These are phyloP conservation scores for Thymelicus sylvestris DNA, from an alignment of 2,888 invertebrate species.

Conservation along the genomic window DNA sequence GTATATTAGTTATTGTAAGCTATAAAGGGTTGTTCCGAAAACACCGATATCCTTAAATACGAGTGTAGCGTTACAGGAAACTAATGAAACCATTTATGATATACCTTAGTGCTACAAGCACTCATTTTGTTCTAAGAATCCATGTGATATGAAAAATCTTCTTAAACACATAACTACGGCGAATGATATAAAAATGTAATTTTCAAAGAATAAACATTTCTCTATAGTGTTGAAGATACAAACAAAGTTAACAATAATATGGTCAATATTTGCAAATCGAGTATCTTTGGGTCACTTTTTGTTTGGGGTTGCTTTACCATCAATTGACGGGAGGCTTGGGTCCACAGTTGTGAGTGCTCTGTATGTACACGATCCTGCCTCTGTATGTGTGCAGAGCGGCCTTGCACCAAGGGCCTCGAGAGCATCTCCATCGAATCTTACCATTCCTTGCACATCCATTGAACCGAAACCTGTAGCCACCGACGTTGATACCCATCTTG, in stretches of 20 bases:
- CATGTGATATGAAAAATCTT: neutral
- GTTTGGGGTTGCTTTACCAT: neutral
- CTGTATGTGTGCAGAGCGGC: constrained; percentile 77
- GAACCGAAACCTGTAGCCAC: constrained; percentile 76
- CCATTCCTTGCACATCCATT: constrained; percentile 79
- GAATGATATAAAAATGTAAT: neutral
- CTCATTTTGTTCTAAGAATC: neutral
- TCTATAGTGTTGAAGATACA: neutral
- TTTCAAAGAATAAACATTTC: neutral
- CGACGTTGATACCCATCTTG: constrained; percentile 80
- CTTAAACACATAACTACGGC: neutral
- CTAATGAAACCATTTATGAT: too few species aligned
- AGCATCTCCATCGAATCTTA: constrained; percentile 79
- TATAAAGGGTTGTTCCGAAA: neutral
- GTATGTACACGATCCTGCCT: constrained; percentile 77
- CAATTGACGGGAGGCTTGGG: constrained; percentile 63
- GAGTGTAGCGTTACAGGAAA: too few species aligned
- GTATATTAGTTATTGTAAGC: constrained; percentile 9
- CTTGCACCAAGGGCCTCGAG: constrained; percentile 79
- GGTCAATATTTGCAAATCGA: neutral
- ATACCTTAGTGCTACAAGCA: neutral
- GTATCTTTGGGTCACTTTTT: constrained; percentile 13
- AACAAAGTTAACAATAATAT: neutral
- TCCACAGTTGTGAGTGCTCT: constrained; percentile 76
- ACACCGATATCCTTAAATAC: neutral